A percentile compares a stretch with the other conserved stretches of the same genome.
Conservation (phyloP, 2,888 invertebrate genomes). For the Epirrhoe alternata region DNA sequence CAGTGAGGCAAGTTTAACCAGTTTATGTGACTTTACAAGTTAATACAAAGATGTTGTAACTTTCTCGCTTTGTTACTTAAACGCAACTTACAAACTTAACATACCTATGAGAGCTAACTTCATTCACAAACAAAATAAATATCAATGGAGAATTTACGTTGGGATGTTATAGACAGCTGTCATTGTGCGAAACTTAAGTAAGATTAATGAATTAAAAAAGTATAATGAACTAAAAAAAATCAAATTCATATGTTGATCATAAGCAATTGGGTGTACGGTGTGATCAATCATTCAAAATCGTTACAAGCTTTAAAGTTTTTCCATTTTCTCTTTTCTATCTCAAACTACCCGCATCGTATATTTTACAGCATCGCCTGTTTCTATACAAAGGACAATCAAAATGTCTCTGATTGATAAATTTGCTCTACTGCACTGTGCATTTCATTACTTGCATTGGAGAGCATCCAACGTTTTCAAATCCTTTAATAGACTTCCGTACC, state of each 20-base stretch:
- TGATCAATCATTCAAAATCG: too few relatives aligned
- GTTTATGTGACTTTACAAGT: slow-evolving; percentile 56
- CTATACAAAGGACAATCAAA: slow-evolving; percentile 48
- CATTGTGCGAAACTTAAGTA: not conserved
- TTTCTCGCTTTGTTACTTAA: slow-evolving; percentile 48
- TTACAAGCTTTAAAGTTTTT: not conserved
- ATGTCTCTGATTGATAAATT: slow-evolving; percentile 51
- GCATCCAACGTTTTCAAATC: slow-evolving; percentile 50
- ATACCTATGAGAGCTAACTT: slow-evolving; percentile 42
- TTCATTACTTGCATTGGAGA: slow-evolving; percentile 50
- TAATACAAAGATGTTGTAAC: slow-evolving; percentile 52
- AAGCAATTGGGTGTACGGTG: not conserved
- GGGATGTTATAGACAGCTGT: not conserved
- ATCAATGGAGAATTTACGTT: slow-evolving; percentile 16
- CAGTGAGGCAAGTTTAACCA: slow-evolving; percentile 55
- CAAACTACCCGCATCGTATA: not conserved
- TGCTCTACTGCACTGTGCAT: slow-evolving; percentile 44
- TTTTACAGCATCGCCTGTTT: slow-evolving; percentile 39
- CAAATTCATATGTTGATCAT: not conserved
- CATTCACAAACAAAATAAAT: slow-evolving; percentile 30
- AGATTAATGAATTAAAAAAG: not conserved
- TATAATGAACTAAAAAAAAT: not conserved
- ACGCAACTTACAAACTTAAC: slow-evolving; percentile 44
- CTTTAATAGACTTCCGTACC: slow-evolving; percentile 41
- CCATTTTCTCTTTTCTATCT: not conserved